A percentile compares a stretch with the other conserved stretches of the same genome.
Evolutionary conservation across 1,140 invertebrate genomes (phyloP).

Genomic region (Cylas formicarius): DNA sequence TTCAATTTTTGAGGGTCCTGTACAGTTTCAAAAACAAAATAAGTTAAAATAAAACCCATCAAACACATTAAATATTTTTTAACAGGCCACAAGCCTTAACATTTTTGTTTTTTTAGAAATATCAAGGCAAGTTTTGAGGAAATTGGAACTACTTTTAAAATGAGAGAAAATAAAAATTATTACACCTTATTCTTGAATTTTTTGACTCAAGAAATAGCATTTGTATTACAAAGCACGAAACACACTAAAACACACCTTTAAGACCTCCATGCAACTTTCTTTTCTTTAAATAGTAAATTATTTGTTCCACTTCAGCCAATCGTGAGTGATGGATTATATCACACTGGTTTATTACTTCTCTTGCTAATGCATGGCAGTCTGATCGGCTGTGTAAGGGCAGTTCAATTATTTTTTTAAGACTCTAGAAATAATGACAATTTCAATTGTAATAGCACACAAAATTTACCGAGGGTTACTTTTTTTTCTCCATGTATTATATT

Average conservation of each 20-base stretch:
- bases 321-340: conserved; percentile 81
- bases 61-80: too few species aligned
- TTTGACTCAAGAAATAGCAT: too few species aligned
- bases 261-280: conserved; percentile 48
- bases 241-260: conserved; percentile 24
- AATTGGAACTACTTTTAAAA: too few species aligned
- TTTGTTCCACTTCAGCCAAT: conserved; percentile 78
- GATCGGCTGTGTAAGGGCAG: conserved; percentile 75
- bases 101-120: too few species aligned
- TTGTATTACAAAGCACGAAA: conserved; percentile 2
- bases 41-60: too few species aligned
- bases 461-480: conserved; percentile 50
- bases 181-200: too few species aligned
- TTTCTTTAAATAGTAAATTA: conserved; percentile 87
- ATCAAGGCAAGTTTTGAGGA: too few species aligned
- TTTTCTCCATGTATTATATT: conserved; percentile 80
- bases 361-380: conserved; percentile 71
- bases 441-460: conserved; percentile 9
- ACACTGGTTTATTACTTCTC: conserved; percentile 84
- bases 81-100: too few species aligned
- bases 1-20: conserved; percentile 4
- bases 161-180: too few species aligned
- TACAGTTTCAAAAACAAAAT: too few species aligned
- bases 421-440: conserved; percentile 36
- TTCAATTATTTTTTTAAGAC: conserved; percentile 77